Evolutionary conservation across 2,888 invertebrate genomes (phyloP).

Genomic region (Cryptus viduatorius): DNA sequence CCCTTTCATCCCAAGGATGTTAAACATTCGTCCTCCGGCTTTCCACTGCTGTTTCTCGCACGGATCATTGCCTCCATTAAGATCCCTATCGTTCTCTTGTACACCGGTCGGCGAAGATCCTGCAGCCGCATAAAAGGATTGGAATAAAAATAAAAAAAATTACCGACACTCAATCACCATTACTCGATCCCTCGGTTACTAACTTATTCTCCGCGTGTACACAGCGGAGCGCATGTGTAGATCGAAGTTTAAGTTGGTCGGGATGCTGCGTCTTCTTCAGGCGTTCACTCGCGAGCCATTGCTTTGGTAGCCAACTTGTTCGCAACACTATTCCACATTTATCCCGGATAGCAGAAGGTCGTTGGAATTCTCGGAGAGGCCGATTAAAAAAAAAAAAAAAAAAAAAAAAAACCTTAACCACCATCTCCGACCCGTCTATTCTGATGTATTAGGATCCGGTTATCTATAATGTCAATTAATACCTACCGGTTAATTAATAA

Average conservation of each 20-base stretch:
- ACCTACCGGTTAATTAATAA: slow-evolving; percentile 24
- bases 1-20: neutral
- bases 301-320: slow-evolving; percentile 7
- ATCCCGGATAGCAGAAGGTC: slow-evolving; percentile 53
- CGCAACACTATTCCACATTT: slow-evolving; percentile 22
- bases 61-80: slow-evolving; percentile 6
- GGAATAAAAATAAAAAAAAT: slow-evolving; percentile 5
- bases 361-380: slow-evolving; percentile 42
- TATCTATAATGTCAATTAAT: slow-evolving; percentile 45
- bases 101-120: slow-evolving; percentile 9
- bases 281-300: slow-evolving; percentile 30
- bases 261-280: neutral
- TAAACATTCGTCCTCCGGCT: neutral
- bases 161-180: slow-evolving; percentile 30
- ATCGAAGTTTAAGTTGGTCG: neutral
- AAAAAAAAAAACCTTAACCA: slow-evolving; percentile 1
- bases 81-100: slow-evolving; percentile 25
- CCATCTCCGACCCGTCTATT: slow-evolving; percentile 12
- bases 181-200: slow-evolving; percentile 23
- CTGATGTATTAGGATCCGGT: slow-evolving; percentile 26
- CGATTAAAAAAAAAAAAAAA: neutral
- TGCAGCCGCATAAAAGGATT: slow-evolving; percentile 17
- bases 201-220: neutral
- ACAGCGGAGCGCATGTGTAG: neutral
- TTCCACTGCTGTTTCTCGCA: neutral